phyloP scores from a whole-genome alignment of 2,113 vertebrate genomes.

The Turnix velox region DNA sequence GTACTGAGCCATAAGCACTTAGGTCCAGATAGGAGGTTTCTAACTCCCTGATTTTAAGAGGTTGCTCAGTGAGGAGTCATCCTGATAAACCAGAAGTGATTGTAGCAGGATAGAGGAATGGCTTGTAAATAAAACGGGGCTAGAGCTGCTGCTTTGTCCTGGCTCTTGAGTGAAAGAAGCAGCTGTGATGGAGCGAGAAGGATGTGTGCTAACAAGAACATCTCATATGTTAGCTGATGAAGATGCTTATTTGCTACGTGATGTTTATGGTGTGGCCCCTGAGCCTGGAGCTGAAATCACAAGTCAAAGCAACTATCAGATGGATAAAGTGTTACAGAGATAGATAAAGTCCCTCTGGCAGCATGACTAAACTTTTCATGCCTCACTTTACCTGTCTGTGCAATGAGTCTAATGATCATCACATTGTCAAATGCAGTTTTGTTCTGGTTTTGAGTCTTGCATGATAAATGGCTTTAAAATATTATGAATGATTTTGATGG shows the following conservation, averaged over 20 bases:
- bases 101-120: neutral
- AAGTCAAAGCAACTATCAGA: neutral
- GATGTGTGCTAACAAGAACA: neutral
- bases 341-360: conserved; percentile 18
- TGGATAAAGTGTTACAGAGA: neutral
- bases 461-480: conserved; percentile 28
- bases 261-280: neutral
- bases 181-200: neutral
- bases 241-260: neutral
- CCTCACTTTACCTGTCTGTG: conserved; percentile 41
- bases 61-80: accelerated
- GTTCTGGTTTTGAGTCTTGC: neutral
- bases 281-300: neutral
- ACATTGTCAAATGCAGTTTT: neutral
- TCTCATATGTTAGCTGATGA: neutral
- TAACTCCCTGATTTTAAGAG: neutral
- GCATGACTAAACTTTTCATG: conserved; percentile 32
- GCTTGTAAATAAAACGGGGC: accelerated
- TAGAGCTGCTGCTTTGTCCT: neutral
- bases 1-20: neutral
- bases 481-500: neutral
- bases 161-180: neutral
- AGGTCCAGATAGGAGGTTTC: neutral
- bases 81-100: neutral
- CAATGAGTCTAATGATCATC: conserved; percentile 40